A percentile compares a stretch with the other conserved stretches of the same genome.
Conservation (phyloP, 2,113 vertebrate genomes). For the Thalassarche chlororhynchos region DNA sequence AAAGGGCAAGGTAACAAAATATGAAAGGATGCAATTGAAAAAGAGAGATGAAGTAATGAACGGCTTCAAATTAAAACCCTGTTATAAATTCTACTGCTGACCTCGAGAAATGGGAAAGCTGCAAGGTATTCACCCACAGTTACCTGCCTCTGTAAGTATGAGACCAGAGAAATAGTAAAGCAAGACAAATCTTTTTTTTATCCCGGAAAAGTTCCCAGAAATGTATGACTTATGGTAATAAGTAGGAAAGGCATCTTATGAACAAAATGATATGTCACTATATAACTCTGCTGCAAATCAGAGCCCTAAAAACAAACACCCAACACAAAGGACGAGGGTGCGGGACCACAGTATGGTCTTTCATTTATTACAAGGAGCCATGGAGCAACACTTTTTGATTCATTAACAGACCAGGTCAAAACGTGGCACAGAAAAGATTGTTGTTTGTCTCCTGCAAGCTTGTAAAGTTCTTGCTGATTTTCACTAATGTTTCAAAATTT, state of each 20-base stretch:
- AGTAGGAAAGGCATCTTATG: background rate
- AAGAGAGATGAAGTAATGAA: slow-evolving; percentile 9
- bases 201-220: background rate
- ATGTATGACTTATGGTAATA: background rate
- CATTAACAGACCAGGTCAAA: background rate
- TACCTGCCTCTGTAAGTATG: background rate
- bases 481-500: background rate
- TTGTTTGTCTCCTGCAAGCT: background rate
- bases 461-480: background rate
- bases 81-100: background rate
- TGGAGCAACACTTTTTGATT: background rate
- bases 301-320: background rate
- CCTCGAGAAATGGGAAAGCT: background rate
- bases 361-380: background rate
- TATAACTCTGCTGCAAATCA: background rate
- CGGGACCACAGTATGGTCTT: background rate
- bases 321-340: background rate
- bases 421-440: background rate
- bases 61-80: background rate
- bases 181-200: background rate
- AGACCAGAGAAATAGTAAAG: background rate
- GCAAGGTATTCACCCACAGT: background rate
- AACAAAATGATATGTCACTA: background rate
- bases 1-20: slow-evolving; percentile 3
- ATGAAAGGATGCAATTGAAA: background rate